Evolutionary conservation across 2,797 vertebrate genomes (phyloP).

Genomic region (Harpagifer antarcticus): DNA sequence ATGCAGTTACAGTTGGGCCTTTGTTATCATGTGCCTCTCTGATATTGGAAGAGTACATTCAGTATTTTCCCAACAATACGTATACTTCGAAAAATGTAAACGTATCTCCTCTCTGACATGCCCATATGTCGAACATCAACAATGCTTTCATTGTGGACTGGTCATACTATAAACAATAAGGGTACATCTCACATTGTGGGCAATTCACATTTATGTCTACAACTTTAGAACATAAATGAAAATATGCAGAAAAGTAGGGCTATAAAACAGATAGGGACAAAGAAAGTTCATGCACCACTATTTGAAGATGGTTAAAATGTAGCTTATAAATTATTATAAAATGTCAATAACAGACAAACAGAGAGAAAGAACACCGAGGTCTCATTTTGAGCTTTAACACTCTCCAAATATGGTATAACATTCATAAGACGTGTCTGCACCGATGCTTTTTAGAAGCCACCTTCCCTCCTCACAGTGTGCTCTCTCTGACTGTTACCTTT

Average conservation of each 20-base stretch:
- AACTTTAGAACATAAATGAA: too few relatives aligned
- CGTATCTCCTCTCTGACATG: too few relatives aligned
- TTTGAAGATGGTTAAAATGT: background rate
- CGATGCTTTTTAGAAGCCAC: constrained; percentile 18
- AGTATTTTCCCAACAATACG: too few relatives aligned
- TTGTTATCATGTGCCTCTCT: too few relatives aligned
- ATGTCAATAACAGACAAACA: constrained; percentile 5
- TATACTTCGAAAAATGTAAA: too few relatives aligned
- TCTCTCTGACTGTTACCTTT: constrained; percentile 30
- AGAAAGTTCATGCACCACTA: background rate
- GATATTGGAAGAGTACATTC: too few relatives aligned
- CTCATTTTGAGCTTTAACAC: background rate
- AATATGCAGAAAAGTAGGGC: background rate
- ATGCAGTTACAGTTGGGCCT: too few relatives aligned
- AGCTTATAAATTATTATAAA: background rate
- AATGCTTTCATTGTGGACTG: too few relatives aligned
- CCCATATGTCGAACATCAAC: too few relatives aligned
- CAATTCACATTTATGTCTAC: background rate
- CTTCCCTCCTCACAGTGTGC: constrained; percentile 20
- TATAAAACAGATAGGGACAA: background rate
- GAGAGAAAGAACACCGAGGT: background rate
- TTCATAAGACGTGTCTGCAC: background rate
- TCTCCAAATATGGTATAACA: background rate
- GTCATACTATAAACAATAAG: background rate
- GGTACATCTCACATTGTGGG: background rate